phyloP scores from a whole-genome alignment of 2,888 invertebrate species.

The Pimpla rufipes region DNA sequence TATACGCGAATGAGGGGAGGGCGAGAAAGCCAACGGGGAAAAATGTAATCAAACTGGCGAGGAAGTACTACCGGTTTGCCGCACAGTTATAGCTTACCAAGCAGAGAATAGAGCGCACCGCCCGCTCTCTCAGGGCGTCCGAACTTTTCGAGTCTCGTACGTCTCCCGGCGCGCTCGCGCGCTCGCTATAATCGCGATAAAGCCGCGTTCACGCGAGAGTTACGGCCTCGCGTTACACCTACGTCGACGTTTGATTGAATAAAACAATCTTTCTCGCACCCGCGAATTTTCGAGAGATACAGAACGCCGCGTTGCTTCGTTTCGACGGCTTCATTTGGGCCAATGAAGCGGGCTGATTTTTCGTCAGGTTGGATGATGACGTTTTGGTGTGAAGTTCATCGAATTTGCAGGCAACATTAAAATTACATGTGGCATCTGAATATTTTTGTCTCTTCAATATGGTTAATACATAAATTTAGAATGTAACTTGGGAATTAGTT shows the following conservation, averaged over 20 bases:
- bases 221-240: slow-evolving; percentile 43
- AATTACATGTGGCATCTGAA: too few species aligned
- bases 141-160: slow-evolving; percentile 64
- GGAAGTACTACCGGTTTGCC: slow-evolving; percentile 60
- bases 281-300: slow-evolving; percentile 24
- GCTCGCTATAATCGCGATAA: slow-evolving; percentile 64
- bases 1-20: slow-evolving; percentile 26
- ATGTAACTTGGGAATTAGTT: too few species aligned
- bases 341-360: neutral
- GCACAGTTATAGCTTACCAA: slow-evolving; percentile 64
- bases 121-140: slow-evolving; percentile 25
- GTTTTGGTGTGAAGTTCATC: neutral
- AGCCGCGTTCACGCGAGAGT: slow-evolving; percentile 66
- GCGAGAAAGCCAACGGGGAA: slow-evolving; percentile 70
- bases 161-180: slow-evolving; percentile 13
- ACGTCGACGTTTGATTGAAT: slow-evolving; percentile 66
- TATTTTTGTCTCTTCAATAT: too few species aligned
- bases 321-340: too few species aligned
- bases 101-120: slow-evolving; percentile 42
- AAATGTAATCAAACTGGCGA: slow-evolving; percentile 77
- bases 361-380: neutral
- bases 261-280: slow-evolving; percentile 64
- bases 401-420: too few species aligned
- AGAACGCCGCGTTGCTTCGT: neutral
- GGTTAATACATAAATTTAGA: too few species aligned